phyloP scores from a whole-genome alignment of 2,113 vertebrate species.

The Nesoenas mayeri region DNA sequence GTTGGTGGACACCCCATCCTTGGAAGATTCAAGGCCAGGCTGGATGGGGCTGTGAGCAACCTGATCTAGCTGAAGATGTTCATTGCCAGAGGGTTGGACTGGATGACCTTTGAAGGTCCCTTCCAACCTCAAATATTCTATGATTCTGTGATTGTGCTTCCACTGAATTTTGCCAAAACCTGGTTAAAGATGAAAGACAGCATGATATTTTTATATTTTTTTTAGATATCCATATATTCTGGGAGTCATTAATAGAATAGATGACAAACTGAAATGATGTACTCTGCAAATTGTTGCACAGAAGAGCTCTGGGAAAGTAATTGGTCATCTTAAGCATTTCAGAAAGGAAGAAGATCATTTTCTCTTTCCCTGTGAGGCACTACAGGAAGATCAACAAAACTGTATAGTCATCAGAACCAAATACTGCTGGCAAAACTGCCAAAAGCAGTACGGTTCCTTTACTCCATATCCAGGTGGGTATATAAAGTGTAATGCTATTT shows the following conservation, averaged over 20 bases:
- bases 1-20: too few species aligned
- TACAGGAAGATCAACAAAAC: neutral
- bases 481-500: neutral
- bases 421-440: neutral
- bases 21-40: too few species aligned
- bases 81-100: too few species aligned
- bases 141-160: neutral
- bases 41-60: too few species aligned
- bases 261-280: accelerated
- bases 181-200: neutral
- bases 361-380: neutral
- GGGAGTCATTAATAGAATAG: neutral
- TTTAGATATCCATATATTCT: neutral
- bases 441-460: neutral
- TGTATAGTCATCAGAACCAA: neutral
- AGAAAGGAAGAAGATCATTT: neutral
- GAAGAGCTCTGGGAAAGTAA: neutral
- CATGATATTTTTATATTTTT: neutral
- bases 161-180: neutral
- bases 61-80: too few species aligned
- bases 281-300: neutral
- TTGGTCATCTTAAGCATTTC: neutral
- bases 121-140: too few species aligned
- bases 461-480: neutral
- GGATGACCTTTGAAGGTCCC: too few species aligned